Evolutionary conservation across 2,113 vertebrate species (phyloP), one percentile per base, ranked within the genome.

Genomic region (Trogon surrucura): DNA sequence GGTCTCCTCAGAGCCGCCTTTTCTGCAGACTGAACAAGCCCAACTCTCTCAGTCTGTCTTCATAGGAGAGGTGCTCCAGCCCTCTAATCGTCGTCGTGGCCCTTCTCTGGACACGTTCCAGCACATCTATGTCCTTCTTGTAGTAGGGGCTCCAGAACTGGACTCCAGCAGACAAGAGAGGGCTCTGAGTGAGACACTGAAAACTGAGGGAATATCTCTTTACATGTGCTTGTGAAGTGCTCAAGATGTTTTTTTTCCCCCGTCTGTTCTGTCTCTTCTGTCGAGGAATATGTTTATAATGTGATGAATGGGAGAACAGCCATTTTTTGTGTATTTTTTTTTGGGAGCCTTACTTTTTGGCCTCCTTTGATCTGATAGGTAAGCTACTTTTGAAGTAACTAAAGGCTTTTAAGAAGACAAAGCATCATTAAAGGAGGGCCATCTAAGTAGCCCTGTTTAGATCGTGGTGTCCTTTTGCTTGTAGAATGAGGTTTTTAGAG

Each of bases 271-370:
- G 2, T 57, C 50, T 80, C 5, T 81, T 77, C 54, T 62, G 7
- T 47, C 34, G 47, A 9, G 19, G 58, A 41, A 9, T 64, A 3
- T 0, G 0, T 50, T 48, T 3, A 5, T 73, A n/a, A 1, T 60
- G 10, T 60, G 29, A 30, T n/a, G 10, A 22, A 22, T 67, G 22
- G 16, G 6, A 75, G 30, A 44, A 62, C 17, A 87, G n/a, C 10
- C 4, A 2, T n/a, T 50, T 64, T 69, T 9, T 8, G 29, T 66
- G 5, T 60, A 13, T 53, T 21, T 2, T 72, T 80, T 89, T 89
- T 81, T 6, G 6, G 77, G 45, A 65, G 27, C 15, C 30, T 85
- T 70, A 18, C 12, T 56, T 72, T 32, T 69, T 94, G 48, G 6
- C 44, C 71, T 30, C 41, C 32, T 65, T 82, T 13, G 36, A 32